Evolutionary conservation across 2,888 invertebrate species (phyloP), one percentile per base, ranked within the genome.

Genomic region (Bedellia somnulentella): DNA sequence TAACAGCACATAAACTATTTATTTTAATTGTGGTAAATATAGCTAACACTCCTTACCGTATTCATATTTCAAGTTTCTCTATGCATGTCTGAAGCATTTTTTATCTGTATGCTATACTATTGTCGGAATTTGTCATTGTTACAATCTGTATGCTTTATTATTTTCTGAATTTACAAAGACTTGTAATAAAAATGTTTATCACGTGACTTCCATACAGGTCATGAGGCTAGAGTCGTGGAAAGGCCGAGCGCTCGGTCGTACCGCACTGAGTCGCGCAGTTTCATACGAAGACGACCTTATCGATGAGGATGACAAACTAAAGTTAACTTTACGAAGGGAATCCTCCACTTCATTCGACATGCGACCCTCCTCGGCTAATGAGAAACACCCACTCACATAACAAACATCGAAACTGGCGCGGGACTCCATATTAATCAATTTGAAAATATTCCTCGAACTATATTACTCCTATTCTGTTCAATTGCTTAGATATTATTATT

Each of bases 141-240:
- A 39, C 44, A 42, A 36, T 35, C 32, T 13, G 23, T 37, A 12
- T 24, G 26, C 16, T 6, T 32, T 25, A 31, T 25, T 40, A 18
- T 36, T 35, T 35, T 25, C 24, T 18, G 23, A 34, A 32, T 29
- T 15, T 25, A 32, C 31, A n/a, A n/a, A n/a, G n/a, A n/a, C n/a
- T n/a, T n/a, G n/a, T n/a, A n/a, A n/a, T n/a, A n/a, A 21, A 8
- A 29, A 10, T 13, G 16, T n/a, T 8, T 29, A 12, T 10, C 10
- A 23, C 10, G 10, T 11, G n/a, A n/a, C n/a, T n/a, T n/a, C n/a
- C 12, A 4, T 35, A 37, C 59, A 87, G 87, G 81, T 87, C 79
- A 81, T 86, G 83, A 85, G 86, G 63, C 60, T 87, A 63, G 85
- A 86, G 52, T 80, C 80, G 36, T 82, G 82, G 78, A 80, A 67